phyloP scores from a whole-genome alignment of 2,797 vertebrate genomes.

The Lerista edwardsae region DNA sequence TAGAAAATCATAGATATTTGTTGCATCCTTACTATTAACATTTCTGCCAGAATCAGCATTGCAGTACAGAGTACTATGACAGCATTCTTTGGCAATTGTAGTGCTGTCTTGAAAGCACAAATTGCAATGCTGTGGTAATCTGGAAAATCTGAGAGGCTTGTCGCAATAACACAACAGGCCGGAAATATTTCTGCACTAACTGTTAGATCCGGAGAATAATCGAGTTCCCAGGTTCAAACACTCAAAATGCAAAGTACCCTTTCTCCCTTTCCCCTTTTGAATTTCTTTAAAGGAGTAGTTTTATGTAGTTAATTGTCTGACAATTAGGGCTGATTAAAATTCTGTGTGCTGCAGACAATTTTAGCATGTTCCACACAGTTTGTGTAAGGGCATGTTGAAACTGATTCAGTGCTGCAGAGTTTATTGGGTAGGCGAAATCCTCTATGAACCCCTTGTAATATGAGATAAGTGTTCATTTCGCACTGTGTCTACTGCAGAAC shows the following conservation, averaged over 20 bases:
- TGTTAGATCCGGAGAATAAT: background rate
- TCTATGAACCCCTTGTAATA: background rate
- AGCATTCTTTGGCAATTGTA: background rate
- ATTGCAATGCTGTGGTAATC: background rate
- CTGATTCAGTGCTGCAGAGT: background rate
- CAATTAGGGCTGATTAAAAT: background rate
- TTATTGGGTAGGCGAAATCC: background rate
- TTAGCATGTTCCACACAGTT: background rate
- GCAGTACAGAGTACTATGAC: background rate
- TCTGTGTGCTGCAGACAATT: slow-evolving; percentile 9
- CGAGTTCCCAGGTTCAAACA: background rate
- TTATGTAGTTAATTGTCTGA: background rate
- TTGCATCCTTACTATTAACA: background rate
- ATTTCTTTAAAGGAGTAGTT: background rate
- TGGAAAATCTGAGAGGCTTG: slow-evolving; percentile 1
- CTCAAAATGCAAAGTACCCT: background rate
- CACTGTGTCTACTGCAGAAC: background rate
- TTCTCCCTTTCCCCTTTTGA: too few species aligned
- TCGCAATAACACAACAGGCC: background rate
- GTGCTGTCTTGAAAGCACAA: background rate
- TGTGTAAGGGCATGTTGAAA: background rate
- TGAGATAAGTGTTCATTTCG: background rate
- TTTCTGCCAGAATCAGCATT: slow-evolving; percentile 1
- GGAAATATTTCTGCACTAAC: background rate
- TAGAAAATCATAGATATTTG: slow-evolving; percentile 18